Evolutionary conservation across 1,140 invertebrate genomes (phyloP).

Genomic region (Alviniconcha marisindica): DNA sequence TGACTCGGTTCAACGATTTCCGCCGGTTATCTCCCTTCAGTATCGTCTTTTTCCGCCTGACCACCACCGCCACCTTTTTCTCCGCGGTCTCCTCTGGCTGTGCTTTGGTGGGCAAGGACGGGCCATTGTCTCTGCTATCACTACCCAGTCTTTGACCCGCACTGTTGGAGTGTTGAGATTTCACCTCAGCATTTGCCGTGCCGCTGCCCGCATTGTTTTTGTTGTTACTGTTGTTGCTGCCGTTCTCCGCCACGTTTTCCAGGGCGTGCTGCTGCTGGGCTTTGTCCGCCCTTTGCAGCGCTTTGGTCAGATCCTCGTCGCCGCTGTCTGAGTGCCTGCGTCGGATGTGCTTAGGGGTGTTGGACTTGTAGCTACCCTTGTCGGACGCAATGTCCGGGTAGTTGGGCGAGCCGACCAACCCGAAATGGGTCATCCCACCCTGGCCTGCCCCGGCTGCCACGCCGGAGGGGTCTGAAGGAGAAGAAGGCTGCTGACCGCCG

Average conservation of each 20-base stretch:
- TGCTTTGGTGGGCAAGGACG: background rate
- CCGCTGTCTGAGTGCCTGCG: conserved; percentile 71
- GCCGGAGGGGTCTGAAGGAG: background rate
- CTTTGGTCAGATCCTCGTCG: conserved; percentile 67
- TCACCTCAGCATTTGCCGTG: background rate
- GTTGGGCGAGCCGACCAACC: conserved; percentile 55
- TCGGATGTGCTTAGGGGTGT: conserved; percentile 68
- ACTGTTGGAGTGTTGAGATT: background rate
- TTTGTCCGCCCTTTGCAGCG: conserved; percentile 47
- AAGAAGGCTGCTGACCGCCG: conserved; percentile 39
- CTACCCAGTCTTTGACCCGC: background rate
- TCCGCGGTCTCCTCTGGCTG: background rate
- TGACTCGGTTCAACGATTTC: conserved; percentile 83
- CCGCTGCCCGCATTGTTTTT: background rate
- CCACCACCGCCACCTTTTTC: background rate
- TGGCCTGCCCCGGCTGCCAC: conserved; percentile 12
- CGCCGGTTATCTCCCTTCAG: conserved; percentile 56
- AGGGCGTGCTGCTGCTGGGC: conserved; percentile 47
- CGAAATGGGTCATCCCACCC: conserved; percentile 48
- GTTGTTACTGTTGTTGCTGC: background rate
- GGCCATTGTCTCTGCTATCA: background rate
- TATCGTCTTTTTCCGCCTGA: conserved; percentile 64
- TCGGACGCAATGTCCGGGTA: conserved; percentile 73
- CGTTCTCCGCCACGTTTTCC: conserved; percentile 47
- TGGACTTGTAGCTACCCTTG: conserved; percentile 67